These are phyloP conservation scores for Bufo bufo DNA, from an alignment of 2,113 vertebrate genomes.

Conservation along the genomic window DNA sequence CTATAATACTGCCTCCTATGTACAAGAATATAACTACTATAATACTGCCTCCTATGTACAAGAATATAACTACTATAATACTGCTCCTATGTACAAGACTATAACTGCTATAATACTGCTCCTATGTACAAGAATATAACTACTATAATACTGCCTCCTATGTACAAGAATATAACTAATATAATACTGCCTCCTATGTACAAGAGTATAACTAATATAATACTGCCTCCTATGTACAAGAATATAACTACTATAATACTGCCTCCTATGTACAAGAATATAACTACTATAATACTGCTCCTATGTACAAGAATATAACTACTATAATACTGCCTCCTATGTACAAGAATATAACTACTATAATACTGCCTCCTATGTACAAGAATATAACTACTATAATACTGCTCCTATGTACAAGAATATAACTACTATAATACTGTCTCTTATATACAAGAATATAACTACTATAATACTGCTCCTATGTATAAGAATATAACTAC, in stretches of 20 bases:
- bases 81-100: conserved; percentile 6
- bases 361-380: background rate
- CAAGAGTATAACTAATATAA: no score
- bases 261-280: background rate
- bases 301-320: conserved; percentile 3
- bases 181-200: no score
- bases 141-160: background rate
- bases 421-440: conserved; percentile 11
- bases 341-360: conserved; percentile 3
- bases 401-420: background rate
- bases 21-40: conserved; percentile 11
- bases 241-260: conserved; percentile 2
- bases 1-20: background rate
- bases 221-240: background rate
- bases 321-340: conserved; percentile 6
- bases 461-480: background rate
- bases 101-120: conserved; percentile 20
- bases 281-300: conserved; percentile 7
- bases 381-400: conserved; percentile 7
- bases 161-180: no score
- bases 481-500: background rate
- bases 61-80: conserved; percentile 20
- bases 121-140: conserved; percentile 10
- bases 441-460: background rate
- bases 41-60: conserved; percentile 5